Base-by-base conservation (phyloP, 2,797 vertebrate species). In the Rhabdomys pumilio region DNA sequence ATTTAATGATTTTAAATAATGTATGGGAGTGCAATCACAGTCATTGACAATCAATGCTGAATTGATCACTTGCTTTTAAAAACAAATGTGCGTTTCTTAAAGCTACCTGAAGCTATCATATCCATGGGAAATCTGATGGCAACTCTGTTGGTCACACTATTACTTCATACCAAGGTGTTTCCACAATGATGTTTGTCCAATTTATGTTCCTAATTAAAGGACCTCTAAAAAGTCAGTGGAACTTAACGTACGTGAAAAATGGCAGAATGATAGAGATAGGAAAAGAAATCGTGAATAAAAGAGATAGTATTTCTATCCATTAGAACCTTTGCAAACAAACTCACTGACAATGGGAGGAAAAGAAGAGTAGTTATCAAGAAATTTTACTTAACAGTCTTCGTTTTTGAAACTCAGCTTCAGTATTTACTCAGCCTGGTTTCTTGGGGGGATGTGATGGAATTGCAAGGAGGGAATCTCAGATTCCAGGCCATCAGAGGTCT, bases 1-100 rank as follows among this genome's bases (percentile, higher is more conserved):
- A 76, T 59, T 88, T 77, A 90, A 89, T 95, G 86, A 65, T 93
- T 96, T 95, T 97, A 96, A 96, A 95, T 96, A 92, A 95, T 87
- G 47, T 55, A 94, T 92, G 67, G 61, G 76, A 73, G 34, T 76
- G 24, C 59, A 94, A 84, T 96, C 55, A 84, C 89, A 79, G 84
- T 95, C 79, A 92, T 53, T 73, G 17, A 38, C 89, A 73, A 95
- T 96, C 84, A 84, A 95, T 91, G 81, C 14, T 77, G 47, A 53
- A 94, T 81, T 69, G 80, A 91, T 79, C 85, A 24, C 1, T 59
- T 50, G 5, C 83, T 4, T 77, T 17, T 38, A 20, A 67, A 50
- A 72, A 79, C 22, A 89, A 89, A 26, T 41, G 7, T 53, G 17
- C 38, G 47, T 73, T 72, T 92, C 44, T n/a, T 34, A 89, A 96